phyloP scores from a whole-genome alignment of 1,140 invertebrate genomes.

The Bombus affinis region DNA sequence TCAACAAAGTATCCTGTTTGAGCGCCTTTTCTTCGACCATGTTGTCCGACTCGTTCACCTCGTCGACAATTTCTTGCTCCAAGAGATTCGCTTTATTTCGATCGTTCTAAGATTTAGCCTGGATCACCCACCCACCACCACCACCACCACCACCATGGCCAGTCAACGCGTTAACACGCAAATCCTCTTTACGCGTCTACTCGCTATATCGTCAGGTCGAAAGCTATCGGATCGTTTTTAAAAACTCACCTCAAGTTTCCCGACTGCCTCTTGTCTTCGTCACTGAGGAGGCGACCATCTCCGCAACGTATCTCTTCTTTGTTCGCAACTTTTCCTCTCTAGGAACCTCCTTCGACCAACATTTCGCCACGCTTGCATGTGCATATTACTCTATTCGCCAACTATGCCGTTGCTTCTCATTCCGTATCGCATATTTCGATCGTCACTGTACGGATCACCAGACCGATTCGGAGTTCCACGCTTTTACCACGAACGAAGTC shows the following conservation, averaged over 20 bases:
- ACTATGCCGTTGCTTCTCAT: neutral
- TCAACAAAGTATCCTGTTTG: no score
- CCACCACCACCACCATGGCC: no score
- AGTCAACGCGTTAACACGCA: no score
- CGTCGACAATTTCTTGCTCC: no score
- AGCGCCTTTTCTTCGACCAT: no score
- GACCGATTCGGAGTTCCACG: neutral
- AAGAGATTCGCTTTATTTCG: no score
- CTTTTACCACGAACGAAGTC: neutral
- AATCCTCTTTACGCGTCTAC: no score
- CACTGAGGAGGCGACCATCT: slow-evolving; percentile 29
- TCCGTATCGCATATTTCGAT: slow-evolving; percentile 28
- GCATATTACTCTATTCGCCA: slow-evolving; percentile 12
- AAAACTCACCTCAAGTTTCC: slow-evolving; percentile 45
- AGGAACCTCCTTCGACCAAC: slow-evolving; percentile 30
- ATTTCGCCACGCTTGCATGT: neutral
- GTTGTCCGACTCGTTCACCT: no score
- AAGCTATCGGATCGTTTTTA: neutral
- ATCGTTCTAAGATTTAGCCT: no score
- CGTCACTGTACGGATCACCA: neutral
- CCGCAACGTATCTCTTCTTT: neutral
- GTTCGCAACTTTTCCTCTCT: slow-evolving; percentile 6
- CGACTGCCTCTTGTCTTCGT: slow-evolving; percentile 37
- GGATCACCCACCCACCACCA: no score
- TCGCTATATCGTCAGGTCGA: neutral